Conservation (phyloP, 64 coral and sea anemone species). For the Orbicella faveolata region DNA sequence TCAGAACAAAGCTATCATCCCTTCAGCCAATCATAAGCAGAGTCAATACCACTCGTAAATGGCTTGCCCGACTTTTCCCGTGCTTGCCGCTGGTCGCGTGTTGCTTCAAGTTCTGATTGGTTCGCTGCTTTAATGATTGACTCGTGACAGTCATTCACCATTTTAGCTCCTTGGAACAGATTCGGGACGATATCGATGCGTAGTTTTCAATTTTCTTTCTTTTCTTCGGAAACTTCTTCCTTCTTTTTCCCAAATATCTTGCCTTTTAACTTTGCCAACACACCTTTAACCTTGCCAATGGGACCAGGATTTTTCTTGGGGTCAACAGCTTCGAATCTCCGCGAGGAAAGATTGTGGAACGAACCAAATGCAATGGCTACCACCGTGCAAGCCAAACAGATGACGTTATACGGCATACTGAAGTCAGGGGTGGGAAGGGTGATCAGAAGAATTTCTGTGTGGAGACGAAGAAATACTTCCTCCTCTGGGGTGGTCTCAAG, state of each 20-base stretch:
- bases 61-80: too few species aligned
- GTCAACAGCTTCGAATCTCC: conserved; percentile 76
- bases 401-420: conserved; percentile 99
- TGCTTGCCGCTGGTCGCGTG: too few species aligned
- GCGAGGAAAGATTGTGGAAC: conserved; percentile 78
- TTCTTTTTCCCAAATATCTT: conserved; percentile 33
- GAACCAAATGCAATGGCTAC: conserved; percentile 97
- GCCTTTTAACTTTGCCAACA: conserved; percentile 39
- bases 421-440: conserved; percentile 96
- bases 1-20: too few species aligned
- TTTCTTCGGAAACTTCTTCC: conserved; percentile 36
- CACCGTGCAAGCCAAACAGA: conserved; percentile 91
- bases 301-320: conserved; percentile 37
- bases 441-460: conserved; percentile 88
- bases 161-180: too few species aligned
- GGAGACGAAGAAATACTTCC: conserved; percentile 70
- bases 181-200: too few species aligned
- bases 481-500: not conserved
- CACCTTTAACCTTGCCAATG: conserved; percentile 30
- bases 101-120: too few species aligned
- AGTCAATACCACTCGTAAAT: too few species aligned
- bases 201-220: conserved; percentile 47
- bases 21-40: too few species aligned
- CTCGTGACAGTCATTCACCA: too few species aligned
- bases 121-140: too few species aligned